These are phyloP conservation scores for Parasteatoda tepidariorum DNA, from an alignment of 1,140 invertebrate genomes.

Conservation along the genomic window DNA sequence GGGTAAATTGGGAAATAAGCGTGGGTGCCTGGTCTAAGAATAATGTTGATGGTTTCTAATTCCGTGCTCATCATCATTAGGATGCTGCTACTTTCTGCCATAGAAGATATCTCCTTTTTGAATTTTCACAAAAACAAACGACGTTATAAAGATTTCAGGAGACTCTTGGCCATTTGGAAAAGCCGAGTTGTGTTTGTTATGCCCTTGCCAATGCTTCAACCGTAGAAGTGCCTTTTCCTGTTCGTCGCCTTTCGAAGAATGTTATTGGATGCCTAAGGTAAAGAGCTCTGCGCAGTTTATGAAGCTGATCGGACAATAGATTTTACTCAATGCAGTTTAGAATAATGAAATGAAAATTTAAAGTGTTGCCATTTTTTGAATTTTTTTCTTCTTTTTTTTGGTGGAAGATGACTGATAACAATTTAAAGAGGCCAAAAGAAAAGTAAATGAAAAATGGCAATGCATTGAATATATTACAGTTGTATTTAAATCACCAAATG, in stretches of 20 bases:
- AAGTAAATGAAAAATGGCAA: too few species aligned
- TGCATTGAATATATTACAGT: too few species aligned
- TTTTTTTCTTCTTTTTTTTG: background rate
- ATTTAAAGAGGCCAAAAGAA: too few species aligned
- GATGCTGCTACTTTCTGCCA: background rate
- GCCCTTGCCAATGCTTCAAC: background rate
- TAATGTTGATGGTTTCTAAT: constrained; percentile 19
- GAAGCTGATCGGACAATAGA: background rate
- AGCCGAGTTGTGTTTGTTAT: background rate
- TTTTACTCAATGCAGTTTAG: background rate
- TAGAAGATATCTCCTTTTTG: background rate
- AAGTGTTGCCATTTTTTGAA: background rate
- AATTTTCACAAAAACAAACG: background rate
- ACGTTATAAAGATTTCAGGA: background rate
- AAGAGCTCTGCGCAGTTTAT: background rate
- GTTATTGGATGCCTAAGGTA: background rate
- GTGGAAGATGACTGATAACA: too few species aligned
- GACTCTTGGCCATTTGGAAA: background rate
- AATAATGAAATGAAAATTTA: background rate
- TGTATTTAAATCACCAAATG: too few species aligned
- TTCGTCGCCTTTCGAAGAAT: background rate
- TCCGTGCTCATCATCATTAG: constrained; percentile 14
- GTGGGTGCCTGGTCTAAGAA: background rate
- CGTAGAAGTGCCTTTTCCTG: background rate
- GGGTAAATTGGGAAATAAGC: background rate